These are phyloP conservation scores for Apogon hyalosoma DNA, from an alignment of 2,797 vertebrate species.

Conservation along the genomic window DNA sequence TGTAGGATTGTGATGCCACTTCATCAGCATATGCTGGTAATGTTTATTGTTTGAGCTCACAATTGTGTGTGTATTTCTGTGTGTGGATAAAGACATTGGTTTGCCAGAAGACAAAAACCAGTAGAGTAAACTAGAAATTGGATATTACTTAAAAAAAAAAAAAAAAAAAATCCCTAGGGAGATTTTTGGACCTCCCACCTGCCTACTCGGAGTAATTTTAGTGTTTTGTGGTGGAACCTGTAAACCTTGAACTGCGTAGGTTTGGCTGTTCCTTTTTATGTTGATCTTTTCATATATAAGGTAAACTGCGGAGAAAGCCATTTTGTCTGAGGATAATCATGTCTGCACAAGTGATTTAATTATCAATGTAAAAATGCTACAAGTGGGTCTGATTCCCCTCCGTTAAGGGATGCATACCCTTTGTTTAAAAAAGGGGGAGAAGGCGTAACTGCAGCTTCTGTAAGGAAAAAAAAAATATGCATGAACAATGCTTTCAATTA, in stretches of 20 bases:
- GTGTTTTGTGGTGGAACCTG: conserved; percentile 52
- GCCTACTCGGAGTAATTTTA: conserved; percentile 40
- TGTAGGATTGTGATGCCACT: conserved; percentile 69
- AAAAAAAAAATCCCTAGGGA: conserved; percentile 26
- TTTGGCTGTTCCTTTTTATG: conserved; percentile 39
- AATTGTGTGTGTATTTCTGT: conserved; percentile 59
- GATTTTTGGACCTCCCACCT: conserved; percentile 28
- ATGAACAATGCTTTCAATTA: conserved; percentile 40
- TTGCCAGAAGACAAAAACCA: conserved; percentile 58
- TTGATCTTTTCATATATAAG: conserved; percentile 25
- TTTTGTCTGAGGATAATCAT: conserved; percentile 56
- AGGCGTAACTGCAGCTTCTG: conserved; percentile 14
- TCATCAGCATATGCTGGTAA: conserved; percentile 49
- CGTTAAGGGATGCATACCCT: conserved; percentile 1
- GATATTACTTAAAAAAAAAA: conserved; percentile 57
- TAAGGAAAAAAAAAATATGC: background rate
- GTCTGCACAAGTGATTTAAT: conserved; percentile 27
- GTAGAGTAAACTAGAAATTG: conserved; percentile 61
- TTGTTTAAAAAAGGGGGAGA: conserved; percentile 11
- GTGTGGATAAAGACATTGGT: conserved; percentile 70
- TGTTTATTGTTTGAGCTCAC: conserved; percentile 67
- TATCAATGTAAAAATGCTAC: conserved; percentile 17
- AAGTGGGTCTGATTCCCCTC: conserved; percentile 27
- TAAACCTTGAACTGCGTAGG: conserved; percentile 50
- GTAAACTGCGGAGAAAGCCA: conserved; percentile 60